These are phyloP conservation scores for Drosophila nebulosa DNA, from an alignment of 1,140 invertebrate species.

Conservation along the genomic window DNA sequence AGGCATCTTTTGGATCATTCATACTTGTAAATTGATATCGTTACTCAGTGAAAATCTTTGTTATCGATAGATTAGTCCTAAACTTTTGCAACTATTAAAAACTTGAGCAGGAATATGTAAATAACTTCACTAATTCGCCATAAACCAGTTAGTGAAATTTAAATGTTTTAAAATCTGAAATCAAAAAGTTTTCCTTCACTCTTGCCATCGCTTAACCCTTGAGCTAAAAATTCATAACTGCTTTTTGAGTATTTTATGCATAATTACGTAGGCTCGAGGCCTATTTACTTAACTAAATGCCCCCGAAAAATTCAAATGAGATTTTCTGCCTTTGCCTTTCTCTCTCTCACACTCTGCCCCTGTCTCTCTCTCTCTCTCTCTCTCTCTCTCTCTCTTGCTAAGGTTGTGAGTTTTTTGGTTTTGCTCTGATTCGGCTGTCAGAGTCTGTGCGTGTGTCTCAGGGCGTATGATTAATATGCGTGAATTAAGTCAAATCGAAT, in stretches of 20 bases:
- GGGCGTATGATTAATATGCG: slow-evolving; percentile 77
- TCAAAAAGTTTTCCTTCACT: background rate
- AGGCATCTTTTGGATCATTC: too few species aligned
- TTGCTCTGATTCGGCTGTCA: slow-evolving; percentile 37
- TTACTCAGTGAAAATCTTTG: too few species aligned
- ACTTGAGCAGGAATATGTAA: too few species aligned
- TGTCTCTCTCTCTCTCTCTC: slow-evolving; percentile 1
- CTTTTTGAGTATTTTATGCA: slow-evolving; percentile 39
- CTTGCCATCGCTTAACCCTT: background rate
- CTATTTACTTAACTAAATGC: slow-evolving; percentile 59
- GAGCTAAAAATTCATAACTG: background rate
- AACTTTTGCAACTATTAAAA: too few species aligned
- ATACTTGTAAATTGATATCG: too few species aligned
- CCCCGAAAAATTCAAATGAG: slow-evolving; percentile 28
- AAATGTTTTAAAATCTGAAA: background rate
- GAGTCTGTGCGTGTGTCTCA: slow-evolving; percentile 19
- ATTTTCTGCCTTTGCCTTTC: slow-evolving; percentile 13
- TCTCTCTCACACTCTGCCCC: background rate
- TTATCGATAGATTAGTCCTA: too few species aligned
- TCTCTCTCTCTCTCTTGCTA: background rate
- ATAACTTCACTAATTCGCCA: background rate
- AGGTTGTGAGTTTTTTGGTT: background rate
- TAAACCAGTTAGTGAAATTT: slow-evolving; percentile 6
- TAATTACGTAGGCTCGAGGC: slow-evolving; percentile 61
- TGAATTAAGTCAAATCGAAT: slow-evolving; percentile 78